A percentile compares a stretch with the other conserved stretches of the same genome.
phyloP scores from a whole-genome alignment of 2,888 invertebrate genomes.

The Bhutanitis thaidina region DNA sequence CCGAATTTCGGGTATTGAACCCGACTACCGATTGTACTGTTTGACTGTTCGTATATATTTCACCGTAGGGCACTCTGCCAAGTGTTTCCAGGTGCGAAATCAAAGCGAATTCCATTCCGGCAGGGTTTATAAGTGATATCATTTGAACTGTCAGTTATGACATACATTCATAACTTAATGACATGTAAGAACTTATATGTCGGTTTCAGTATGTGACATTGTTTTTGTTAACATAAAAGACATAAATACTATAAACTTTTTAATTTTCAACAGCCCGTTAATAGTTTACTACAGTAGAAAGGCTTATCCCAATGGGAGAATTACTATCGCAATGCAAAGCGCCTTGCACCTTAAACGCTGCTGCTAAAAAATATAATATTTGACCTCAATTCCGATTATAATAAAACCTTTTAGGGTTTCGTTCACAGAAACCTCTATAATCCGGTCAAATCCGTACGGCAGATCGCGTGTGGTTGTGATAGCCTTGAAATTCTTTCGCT shows the following conservation, averaged over 20 bases:
- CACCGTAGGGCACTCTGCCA: conserved; percentile 45
- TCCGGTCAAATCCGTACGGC: neutral
- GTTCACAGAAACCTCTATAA: neutral
- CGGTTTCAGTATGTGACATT: too few relatives aligned
- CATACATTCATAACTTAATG: too few relatives aligned
- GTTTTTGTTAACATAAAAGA: too few relatives aligned
- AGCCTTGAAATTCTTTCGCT: neutral
- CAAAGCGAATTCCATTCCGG: conserved; percentile 45
- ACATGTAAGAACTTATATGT: too few relatives aligned
- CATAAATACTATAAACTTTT: too few relatives aligned
- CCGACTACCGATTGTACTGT: conserved; percentile 19
- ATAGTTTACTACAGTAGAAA: too few relatives aligned
- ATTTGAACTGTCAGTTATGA: conserved; percentile 32
- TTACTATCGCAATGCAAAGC: too few relatives aligned
- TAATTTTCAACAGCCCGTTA: too few relatives aligned
- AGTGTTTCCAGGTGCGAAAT: conserved; percentile 56
- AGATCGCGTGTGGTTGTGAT: neutral
- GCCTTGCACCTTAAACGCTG: too few relatives aligned
- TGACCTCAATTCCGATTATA: too few relatives aligned
- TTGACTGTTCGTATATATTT: conserved; percentile 33
- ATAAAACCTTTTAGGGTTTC: conserved; percentile 4
- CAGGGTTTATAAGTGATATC: conserved; percentile 37
- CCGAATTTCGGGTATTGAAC: conserved; percentile 38
- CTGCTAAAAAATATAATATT: too few relatives aligned
- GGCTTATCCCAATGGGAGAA: too few relatives aligned